Conservation (phyloP, 2,797 vertebrate species). For the Muscicapa comitata region DNA sequence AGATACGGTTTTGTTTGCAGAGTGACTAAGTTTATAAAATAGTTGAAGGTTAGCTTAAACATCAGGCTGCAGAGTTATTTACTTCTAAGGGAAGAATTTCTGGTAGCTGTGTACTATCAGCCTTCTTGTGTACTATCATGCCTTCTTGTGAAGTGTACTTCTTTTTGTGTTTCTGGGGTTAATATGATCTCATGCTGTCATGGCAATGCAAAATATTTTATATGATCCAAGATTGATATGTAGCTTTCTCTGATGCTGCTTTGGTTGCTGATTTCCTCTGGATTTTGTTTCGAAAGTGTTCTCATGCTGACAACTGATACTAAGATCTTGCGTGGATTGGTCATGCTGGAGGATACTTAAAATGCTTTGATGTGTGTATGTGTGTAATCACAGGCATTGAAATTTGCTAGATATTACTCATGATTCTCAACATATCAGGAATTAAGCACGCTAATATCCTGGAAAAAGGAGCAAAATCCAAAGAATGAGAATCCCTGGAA, state of each 20-base stretch:
- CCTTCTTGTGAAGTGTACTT: not conserved
- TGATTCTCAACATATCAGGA: not conserved
- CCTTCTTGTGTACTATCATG: too few relatives aligned
- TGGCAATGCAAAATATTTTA: not conserved
- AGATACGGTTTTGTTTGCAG: not conserved
- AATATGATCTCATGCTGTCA: not conserved
- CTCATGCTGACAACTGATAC: not conserved
- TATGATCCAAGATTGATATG: not conserved
- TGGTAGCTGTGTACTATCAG: not conserved
- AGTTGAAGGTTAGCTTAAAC: not conserved
- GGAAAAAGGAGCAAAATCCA: not conserved
- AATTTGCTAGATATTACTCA: not conserved
- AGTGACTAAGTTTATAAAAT: not conserved
- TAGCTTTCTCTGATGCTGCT: not conserved
- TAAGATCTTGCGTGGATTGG: not conserved
- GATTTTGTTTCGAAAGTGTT: not conserved
- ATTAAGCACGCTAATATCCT: not conserved
- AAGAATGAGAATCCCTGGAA: not conserved
- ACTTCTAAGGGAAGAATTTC: not conserved
- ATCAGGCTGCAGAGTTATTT: not conserved
- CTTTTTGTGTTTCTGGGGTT: not conserved
- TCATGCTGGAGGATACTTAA: not conserved
- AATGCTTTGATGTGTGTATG: not conserved
- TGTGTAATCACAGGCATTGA: not conserved
- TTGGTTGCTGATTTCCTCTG: not conserved